Conservation (phyloP, 2,888 invertebrate species). For the Slavum lentiscoides region DNA sequence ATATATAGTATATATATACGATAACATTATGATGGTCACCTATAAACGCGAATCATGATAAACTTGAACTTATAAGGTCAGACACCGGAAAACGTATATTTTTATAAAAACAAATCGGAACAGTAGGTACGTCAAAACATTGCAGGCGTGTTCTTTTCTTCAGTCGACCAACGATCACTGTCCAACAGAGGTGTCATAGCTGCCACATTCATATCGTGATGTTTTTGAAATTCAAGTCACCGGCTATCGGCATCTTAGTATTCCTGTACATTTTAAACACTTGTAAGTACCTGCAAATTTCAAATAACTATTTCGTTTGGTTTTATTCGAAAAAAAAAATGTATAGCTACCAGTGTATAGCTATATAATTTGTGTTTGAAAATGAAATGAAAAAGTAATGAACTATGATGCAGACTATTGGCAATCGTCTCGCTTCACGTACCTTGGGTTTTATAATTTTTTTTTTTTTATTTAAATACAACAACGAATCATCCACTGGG, state of each 20-base stretch:
- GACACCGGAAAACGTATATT: conserved; percentile 1
- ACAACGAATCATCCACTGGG: too few relatives aligned
- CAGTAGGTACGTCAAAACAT: background rate
- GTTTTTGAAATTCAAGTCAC: conserved; percentile 1
- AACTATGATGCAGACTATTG: background rate
- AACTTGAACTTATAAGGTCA: conserved; percentile 30
- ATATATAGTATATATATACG: background rate
- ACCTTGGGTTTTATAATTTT: background rate
- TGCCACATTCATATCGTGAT: background rate
- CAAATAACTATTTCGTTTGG: too few relatives aligned
- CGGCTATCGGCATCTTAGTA: background rate
- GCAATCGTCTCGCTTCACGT: too few relatives aligned
- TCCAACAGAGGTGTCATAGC: background rate
- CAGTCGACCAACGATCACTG: conserved; percentile 4
- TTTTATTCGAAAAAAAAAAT: background rate
- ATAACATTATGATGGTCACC: conserved; percentile 5
- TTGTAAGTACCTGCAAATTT: conserved; percentile 1
- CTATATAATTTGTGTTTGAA: background rate
- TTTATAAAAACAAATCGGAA: conserved; percentile 1
- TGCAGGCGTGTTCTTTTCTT: background rate
- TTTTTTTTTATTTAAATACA: too few relatives aligned
- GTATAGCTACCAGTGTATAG: background rate
- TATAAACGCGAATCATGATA: conserved; percentile 11
- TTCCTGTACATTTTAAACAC: background rate
- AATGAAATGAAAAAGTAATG: background rate